These are phyloP conservation scores for Chaetodon auriga DNA, from an alignment of 2,113 vertebrate genomes.

Conservation along the genomic window DNA sequence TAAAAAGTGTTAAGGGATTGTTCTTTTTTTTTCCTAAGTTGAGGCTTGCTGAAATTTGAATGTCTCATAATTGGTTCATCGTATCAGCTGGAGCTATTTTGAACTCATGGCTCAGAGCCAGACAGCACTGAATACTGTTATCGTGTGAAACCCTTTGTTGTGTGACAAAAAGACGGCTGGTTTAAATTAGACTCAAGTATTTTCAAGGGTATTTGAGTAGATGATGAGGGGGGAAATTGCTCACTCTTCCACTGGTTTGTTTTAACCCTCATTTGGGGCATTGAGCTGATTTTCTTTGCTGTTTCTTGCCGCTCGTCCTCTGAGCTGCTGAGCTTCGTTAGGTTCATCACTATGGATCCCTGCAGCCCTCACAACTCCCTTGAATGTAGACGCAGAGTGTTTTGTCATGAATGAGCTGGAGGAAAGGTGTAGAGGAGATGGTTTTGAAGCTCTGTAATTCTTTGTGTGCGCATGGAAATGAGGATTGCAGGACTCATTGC, in stretches of 20 bases:
- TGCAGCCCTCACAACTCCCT: constrained; percentile 39
- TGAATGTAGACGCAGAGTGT: constrained; percentile 36
- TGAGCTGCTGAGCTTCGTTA: constrained; percentile 41
- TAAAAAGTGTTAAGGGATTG: constrained; percentile 22
- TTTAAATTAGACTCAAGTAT: constrained; percentile 65
- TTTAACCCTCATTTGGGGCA: constrained; percentile 41
- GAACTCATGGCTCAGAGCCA: constrained; percentile 53
- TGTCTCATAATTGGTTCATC: constrained; percentile 52
- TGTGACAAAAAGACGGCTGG: constrained; percentile 46
- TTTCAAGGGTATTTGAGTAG: constrained; percentile 63
- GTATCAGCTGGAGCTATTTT: constrained; percentile 56
- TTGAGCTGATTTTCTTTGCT: constrained; percentile 47
- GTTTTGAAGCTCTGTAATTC: constrained; percentile 39
- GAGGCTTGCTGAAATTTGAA: constrained; percentile 23
- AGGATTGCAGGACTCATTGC: constrained; percentile 12
- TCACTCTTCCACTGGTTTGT: constrained; percentile 28
- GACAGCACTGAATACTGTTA: constrained; percentile 39
- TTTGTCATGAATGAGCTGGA: constrained; percentile 63
- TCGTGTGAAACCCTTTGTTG: constrained; percentile 55
- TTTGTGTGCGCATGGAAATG: constrained; percentile 24
- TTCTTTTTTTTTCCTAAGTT: constrained; percentile 10
- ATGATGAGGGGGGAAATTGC: constrained; percentile 35
- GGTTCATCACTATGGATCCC: constrained; percentile 41
- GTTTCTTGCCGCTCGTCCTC: constrained; percentile 28
- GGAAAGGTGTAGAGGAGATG: constrained; percentile 31